phyloP scores from a whole-genome alignment of 1,140 invertebrate species.

The Uloborus diversus region DNA sequence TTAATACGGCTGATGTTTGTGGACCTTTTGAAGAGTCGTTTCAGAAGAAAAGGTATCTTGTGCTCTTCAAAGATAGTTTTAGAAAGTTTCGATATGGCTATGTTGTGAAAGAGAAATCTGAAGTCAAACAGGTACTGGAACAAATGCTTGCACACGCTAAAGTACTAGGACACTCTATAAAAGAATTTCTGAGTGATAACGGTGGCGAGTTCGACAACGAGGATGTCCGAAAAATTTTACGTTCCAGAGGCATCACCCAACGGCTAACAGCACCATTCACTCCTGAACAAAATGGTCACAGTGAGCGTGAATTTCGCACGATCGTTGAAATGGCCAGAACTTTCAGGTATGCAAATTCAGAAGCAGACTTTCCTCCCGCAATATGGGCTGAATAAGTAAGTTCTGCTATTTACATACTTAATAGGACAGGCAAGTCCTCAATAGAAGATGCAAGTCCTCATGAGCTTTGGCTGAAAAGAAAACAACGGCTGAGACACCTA shows the following conservation, averaged over 20 bases:
- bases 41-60: neutral
- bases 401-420: neutral
- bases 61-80: constrained; percentile 29
- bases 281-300: constrained; percentile 36
- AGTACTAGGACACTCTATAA: neutral
- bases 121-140: neutral
- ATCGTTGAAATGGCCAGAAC: constrained; percentile 31
- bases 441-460: constrained; percentile 16
- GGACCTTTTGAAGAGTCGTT: constrained; percentile 16
- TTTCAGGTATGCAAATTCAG: constrained; percentile 15
- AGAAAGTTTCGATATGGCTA: constrained; percentile 2
- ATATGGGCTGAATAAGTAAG: neutral
- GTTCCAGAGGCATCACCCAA: constrained; percentile 2
- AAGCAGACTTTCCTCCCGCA: neutral
- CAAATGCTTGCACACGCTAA: constrained; percentile 1
- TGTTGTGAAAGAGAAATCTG: neutral
- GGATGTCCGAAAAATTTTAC: neutral
- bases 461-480: constrained; percentile 17
- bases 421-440: constrained; percentile 15
- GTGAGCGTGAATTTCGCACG: constrained; percentile 22
- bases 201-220: constrained; percentile 33
- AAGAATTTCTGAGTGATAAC: constrained; percentile 38
- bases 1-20: constrained; percentile 29
- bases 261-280: constrained; percentile 37
- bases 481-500: constrained; percentile 20